phyloP scores from a whole-genome alignment of 1,140 invertebrate genomes.

The Zaprionus capensis region DNA sequence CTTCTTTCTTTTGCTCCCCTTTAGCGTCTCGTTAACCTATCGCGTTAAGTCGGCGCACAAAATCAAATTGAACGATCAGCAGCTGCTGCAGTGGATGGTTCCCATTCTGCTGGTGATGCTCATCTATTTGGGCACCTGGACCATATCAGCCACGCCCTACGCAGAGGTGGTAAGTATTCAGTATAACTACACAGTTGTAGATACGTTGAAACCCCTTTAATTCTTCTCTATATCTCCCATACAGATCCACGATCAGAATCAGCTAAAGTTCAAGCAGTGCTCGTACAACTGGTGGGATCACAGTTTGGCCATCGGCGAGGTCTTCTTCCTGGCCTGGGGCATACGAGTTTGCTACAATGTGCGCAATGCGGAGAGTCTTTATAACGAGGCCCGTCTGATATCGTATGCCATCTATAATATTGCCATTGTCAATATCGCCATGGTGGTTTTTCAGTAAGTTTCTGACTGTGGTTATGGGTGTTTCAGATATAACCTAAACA shows the following conservation, averaged over 20 bases:
- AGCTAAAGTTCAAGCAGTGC: conserved; percentile 94
- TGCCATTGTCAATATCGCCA: conserved; percentile 94
- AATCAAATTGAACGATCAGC: conserved; percentile 95
- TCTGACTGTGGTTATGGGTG: too few relatives aligned
- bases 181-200: too few relatives aligned
- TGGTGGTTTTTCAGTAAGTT: conserved; percentile 95
- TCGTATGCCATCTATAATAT: conserved; percentile 98
- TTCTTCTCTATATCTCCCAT: not conserved
- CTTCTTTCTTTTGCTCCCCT: not conserved
- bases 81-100: conserved; percentile 95
- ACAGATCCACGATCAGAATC: conserved; percentile 89
- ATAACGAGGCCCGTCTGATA: conserved; percentile 96
- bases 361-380: conserved; percentile 94
- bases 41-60: conserved; percentile 97
- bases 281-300: conserved; percentile 97
- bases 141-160: conserved; percentile 91
- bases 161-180: conserved; percentile 87
- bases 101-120: conserved; percentile 94
- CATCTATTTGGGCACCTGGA: conserved; percentile 95
- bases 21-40: conserved; percentile 95
- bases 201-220: too few relatives aligned
- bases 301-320: conserved; percentile 93
- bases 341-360: conserved; percentile 96
- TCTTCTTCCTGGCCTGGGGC: conserved; percentile 95
- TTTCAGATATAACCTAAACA: too few relatives aligned